Conservation (phyloP, 2,888 invertebrate species). For the Leucophenga maculata region DNA sequence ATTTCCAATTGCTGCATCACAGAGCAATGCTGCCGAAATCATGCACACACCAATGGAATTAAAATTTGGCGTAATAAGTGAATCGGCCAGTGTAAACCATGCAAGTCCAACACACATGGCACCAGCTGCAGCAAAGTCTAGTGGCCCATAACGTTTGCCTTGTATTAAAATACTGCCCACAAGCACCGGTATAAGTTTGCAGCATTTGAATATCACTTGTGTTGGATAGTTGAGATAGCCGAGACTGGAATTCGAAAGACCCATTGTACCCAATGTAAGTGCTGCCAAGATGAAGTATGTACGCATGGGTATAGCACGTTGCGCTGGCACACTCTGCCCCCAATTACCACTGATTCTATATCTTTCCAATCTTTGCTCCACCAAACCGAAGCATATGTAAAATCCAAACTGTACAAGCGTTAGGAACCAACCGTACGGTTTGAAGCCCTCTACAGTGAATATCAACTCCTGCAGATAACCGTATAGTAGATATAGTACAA, state of each 20-base stretch:
- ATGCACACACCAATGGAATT: conserved; percentile 80
- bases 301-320: conserved; percentile 84
- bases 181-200: conserved; percentile 96
- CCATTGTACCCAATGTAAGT: conserved; percentile 95
- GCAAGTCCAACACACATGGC: conserved; percentile 92
- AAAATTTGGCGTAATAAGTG: conserved; percentile 83
- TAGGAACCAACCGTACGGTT: conserved; percentile 91
- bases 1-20: conserved; percentile 97
- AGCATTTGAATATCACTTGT: conserved; percentile 97
- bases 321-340: conserved; percentile 72
- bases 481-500: conserved; percentile 90
- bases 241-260: conserved; percentile 93
- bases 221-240: conserved; percentile 97
- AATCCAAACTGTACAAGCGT: conserved; percentile 93
- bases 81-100: conserved; percentile 90
- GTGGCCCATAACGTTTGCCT: conserved; percentile 85
- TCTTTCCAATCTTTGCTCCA: conserved; percentile 78
- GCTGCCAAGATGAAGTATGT: conserved; percentile 88
- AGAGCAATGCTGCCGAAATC: conserved; percentile 88
- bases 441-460: conserved; percentile 90
- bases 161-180: conserved; percentile 94
- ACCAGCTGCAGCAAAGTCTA: conserved; percentile 88
- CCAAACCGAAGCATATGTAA: conserved; percentile 85
- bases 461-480: conserved; percentile 94
- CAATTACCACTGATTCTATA: conserved; percentile 37